Base-by-base conservation (phyloP, 92 coral and sea anemone species). In the Palythoa grandis region DNA sequence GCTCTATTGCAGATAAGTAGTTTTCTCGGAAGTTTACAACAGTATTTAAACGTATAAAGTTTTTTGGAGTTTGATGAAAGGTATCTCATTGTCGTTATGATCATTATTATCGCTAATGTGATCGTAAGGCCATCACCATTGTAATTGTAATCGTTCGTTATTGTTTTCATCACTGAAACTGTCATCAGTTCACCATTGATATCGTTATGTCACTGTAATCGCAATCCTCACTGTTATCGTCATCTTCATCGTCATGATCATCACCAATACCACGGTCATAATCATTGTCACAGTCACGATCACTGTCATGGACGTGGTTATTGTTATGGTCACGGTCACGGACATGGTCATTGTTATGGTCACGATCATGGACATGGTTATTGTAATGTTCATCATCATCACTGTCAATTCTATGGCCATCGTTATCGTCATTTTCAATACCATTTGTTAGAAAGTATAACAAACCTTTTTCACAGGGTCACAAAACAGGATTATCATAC, bases 391-490 rank as follows among this genome's bases (percentile, higher is more conserved):
- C 63, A 57, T 57, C 58, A 53, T 2, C 15, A 53, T 14, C 58
- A 53, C 58, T 53, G 15, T 53, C 2, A 37, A 22, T 72, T 29
- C 12, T 4, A 22, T 29, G 16, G 57, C 15, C 57, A 40, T n/a
- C 2, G 29, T 65, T 8, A 22, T 23, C 5, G 1, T 19, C 70
- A 65, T 11, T 11, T 0, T 65, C 24, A 65, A 10, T 40, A 0
- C 52, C 52, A 48, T 40, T 43, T 50, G 80, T 20, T 15, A 50
- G 2, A n/a, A 63, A 8, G 19, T 63, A 10, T 4, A 11, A 19
- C 48, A 16, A 76, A 93, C 96, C 96, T 95, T 95, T 85, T 86
- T 92, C 24, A 93, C 90, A 15, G 98, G 95, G 67, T 95, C 98
- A 88, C 95, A 89, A 70, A 93, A 93, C 88, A 95, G 60, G 63